Evolutionary conservation across 1,140 invertebrate genomes (phyloP), one percentile per base, ranked within the genome.

Genomic region (Neuroterus valhalla): DNA sequence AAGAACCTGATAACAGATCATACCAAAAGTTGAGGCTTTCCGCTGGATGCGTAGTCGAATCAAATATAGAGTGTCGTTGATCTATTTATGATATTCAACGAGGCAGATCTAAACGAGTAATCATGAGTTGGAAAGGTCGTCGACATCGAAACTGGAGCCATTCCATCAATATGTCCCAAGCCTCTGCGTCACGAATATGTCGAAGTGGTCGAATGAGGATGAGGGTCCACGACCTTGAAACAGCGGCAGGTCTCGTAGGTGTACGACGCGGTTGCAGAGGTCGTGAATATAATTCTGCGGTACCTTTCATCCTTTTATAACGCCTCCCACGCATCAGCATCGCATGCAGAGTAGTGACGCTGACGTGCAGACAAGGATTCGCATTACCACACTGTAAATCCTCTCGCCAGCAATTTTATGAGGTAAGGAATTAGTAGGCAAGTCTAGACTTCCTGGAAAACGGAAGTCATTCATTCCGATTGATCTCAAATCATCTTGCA

Each of bases 141-240:
- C 73, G 77, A 66, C 77, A 75, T 66, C 72, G 26, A 70, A 72
- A 66, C 70, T 26, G 55, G 52, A 71, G 67, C 67, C 75, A 44
- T 66, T 66, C 23, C 17, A 69, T 68, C 73, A 50, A 73, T 70
- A 68, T 74, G 62, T 78, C 71, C 50, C 77, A 72, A 68, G 68
- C 71, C 72, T 66, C 66, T 48, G 66, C 46, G 72, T 74, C 66
- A 52, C 50, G 66, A 66, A 68, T 72, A 77, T 75, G 73, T 75
- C 73, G 68, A 80, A 76, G 68, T 15, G 48, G 46, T 23, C 69
- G 66, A 71, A 42, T 46, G 66, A 76, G 55, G 78, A 42, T 46
- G 66, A 76, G 55, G 78, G 78, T 80, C 76, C 76, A 76, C 72
- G 78, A 78, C 78, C 76, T 78, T 78, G 78, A 78, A 80, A 80